Evolutionary conservation across 2,888 invertebrate genomes (phyloP).

Genomic region (Uloborus plumipes): DNA sequence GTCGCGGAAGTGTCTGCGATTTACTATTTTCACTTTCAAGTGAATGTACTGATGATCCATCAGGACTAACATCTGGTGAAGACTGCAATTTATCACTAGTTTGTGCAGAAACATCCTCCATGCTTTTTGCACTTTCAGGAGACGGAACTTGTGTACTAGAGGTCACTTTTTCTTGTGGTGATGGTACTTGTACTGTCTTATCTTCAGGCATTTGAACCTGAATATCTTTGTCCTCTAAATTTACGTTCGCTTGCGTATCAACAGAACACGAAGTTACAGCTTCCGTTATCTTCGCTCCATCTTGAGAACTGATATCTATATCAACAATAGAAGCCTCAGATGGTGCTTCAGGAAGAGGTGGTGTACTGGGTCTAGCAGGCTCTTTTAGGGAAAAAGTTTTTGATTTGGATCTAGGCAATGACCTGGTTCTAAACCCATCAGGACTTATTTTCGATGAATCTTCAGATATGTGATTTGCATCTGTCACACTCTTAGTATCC

Average conservation of each 20-base stretch:
- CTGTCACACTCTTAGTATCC: slow-evolving; percentile 14
- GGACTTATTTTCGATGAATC: slow-evolving; percentile 18
- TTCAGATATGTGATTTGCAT: slow-evolving; percentile 24
- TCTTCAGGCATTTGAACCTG: slow-evolving; percentile 47
- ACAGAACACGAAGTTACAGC: slow-evolving; percentile 39
- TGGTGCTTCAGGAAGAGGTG: slow-evolving; percentile 21
- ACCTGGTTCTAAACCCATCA: slow-evolving; percentile 52
- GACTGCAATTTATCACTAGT: slow-evolving; percentile 41
- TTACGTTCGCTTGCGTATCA: slow-evolving; percentile 25
- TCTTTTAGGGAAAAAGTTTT: slow-evolving; percentile 47
- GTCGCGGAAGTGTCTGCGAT: slow-evolving; percentile 61
- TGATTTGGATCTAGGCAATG: slow-evolving; percentile 57
- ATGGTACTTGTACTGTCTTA: slow-evolving; percentile 50
- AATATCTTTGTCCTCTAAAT: slow-evolving; percentile 42
- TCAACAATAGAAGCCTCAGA: slow-evolving; percentile 50
- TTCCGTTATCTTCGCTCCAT: slow-evolving; percentile 42
- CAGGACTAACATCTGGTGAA: slow-evolving; percentile 34
- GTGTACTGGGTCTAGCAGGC: slow-evolving; percentile 27
- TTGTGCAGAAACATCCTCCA: slow-evolving; percentile 46
- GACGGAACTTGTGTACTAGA: slow-evolving; percentile 52
- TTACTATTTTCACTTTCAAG: slow-evolving; percentile 51
- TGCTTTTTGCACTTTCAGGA: slow-evolving; percentile 48
- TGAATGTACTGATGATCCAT: slow-evolving; percentile 18
- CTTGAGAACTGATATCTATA: slow-evolving; percentile 35
- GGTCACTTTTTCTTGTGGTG: slow-evolving; percentile 54